A percentile compares a stretch with the other conserved stretches of the same genome.
phyloP scores from a whole-genome alignment of 2,888 invertebrate genomes.

The Notodonta ziczac region DNA sequence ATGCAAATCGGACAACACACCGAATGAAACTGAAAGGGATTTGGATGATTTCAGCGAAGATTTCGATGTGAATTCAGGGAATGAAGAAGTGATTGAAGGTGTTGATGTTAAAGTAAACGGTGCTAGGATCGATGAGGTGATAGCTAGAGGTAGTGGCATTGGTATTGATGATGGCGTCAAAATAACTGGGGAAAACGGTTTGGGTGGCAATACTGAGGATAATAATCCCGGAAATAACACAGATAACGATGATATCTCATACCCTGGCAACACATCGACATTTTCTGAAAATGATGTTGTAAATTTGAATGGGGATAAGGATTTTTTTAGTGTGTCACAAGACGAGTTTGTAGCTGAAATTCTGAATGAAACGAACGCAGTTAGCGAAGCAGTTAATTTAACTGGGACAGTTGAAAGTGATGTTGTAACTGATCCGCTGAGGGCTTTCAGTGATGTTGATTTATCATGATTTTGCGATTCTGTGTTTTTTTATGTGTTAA shows the following conservation, averaged over 20 bases:
- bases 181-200: no score
- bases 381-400: conserved; percentile 23
- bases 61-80: conserved; percentile 21
- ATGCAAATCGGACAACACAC: conserved; percentile 50
- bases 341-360: conserved; percentile 37
- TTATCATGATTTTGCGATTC: conserved; percentile 66
- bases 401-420: conserved; percentile 35
- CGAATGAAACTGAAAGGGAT: conserved; percentile 58
- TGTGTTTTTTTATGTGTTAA: conserved; percentile 53
- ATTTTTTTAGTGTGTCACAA: not conserved
- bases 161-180: not conserved
- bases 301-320: not conserved
- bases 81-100: conserved; percentile 8
- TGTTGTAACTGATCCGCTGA: conserved; percentile 56
- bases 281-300: no score
- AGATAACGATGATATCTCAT: not conserved
- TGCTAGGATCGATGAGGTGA: not conserved
- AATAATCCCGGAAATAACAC: no score
- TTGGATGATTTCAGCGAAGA: conserved; percentile 59
- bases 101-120: conserved; percentile 11
- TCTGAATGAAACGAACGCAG: conserved; percentile 31
- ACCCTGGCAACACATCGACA: not conserved
- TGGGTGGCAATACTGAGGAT: not conserved
- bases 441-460: conserved; percentile 66
- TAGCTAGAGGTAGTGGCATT: not conserved